These are phyloP conservation scores for Lutjanus erythropterus DNA, from an alignment of 2,113 vertebrate genomes.

Conservation along the genomic window DNA sequence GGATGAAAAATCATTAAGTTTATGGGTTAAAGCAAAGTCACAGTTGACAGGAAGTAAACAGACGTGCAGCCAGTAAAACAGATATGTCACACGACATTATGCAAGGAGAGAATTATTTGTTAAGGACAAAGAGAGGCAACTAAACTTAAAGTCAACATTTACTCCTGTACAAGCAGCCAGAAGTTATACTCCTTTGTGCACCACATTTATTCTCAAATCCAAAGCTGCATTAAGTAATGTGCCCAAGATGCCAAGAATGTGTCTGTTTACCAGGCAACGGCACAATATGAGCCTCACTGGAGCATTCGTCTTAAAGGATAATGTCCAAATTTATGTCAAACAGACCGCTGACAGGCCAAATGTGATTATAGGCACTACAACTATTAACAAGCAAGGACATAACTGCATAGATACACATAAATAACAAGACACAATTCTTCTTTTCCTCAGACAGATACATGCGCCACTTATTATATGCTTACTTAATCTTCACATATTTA, in stretches of 20 bases:
- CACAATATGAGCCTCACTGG: slow-evolving; percentile 29
- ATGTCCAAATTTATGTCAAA: slow-evolving; percentile 58
- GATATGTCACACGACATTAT: no score
- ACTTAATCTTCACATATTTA: slow-evolving; percentile 38
- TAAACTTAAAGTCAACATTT: slow-evolving; percentile 25
- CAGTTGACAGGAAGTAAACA: no score
- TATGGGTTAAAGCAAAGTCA: no score
- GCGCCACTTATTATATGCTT: slow-evolving; percentile 9
- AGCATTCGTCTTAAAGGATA: background rate
- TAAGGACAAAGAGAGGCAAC: slow-evolving; percentile 7
- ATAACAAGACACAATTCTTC: slow-evolving; percentile 16
- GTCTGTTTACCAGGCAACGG: slow-evolving; percentile 49
- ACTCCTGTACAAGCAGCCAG: background rate
- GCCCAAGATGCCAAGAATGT: slow-evolving; percentile 51
- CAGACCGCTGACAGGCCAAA: slow-evolving; percentile 22
- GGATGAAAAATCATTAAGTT: no score
- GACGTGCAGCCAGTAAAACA: no score
- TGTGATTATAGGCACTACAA: slow-evolving; percentile 19
- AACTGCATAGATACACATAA: slow-evolving; percentile 23
- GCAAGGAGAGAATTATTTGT: slow-evolving; percentile 33
- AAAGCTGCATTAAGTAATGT: slow-evolving; percentile 44
- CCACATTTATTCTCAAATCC: slow-evolving; percentile 40
- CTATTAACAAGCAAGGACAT: slow-evolving; percentile 32
- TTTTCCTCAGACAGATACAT: slow-evolving; percentile 36
- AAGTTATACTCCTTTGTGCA: slow-evolving; percentile 7